Conservation (phyloP, 2,113 vertebrate species). For the Haemorhous mexicanus region DNA sequence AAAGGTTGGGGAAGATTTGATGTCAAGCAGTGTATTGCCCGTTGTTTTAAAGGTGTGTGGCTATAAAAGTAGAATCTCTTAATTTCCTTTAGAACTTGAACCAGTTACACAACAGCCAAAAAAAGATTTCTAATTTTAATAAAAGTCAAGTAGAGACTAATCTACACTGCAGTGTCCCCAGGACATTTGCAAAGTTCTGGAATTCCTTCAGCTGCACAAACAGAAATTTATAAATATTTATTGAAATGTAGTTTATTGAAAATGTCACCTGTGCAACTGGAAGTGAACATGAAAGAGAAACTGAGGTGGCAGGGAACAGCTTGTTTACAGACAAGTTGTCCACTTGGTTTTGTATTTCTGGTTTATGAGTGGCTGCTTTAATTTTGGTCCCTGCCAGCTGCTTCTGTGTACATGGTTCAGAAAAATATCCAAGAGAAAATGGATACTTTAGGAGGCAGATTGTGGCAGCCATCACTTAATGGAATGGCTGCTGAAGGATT, state of each 20-base stretch:
- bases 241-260: slow-evolving; percentile 12
- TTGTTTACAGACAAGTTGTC: neutral
- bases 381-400: neutral
- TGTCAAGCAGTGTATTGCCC: neutral
- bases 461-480: neutral
- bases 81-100: slow-evolving; percentile 28
- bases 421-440: neutral
- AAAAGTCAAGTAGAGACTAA: slow-evolving; percentile 2
- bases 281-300: neutral
- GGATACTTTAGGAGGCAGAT: neutral
- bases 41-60: neutral
- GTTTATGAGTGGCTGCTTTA: neutral
- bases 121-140: slow-evolving; percentile 41
- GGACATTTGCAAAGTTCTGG: slow-evolving; percentile 29
- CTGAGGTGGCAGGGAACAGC: neutral
- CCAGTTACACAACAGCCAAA: neutral
- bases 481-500: neutral
- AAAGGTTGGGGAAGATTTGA: neutral
- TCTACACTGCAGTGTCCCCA: neutral
- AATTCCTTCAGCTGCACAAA: slow-evolving; percentile 28
- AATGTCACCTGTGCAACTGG: neutral
- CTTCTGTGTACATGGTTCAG: neutral
- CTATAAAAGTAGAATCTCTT: neutral
- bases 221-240: slow-evolving; percentile 34
- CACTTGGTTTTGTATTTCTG: neutral